Evolutionary conservation across 2,113 vertebrate species (phyloP).

Genomic region (Phrynosoma platyrhinos): DNA sequence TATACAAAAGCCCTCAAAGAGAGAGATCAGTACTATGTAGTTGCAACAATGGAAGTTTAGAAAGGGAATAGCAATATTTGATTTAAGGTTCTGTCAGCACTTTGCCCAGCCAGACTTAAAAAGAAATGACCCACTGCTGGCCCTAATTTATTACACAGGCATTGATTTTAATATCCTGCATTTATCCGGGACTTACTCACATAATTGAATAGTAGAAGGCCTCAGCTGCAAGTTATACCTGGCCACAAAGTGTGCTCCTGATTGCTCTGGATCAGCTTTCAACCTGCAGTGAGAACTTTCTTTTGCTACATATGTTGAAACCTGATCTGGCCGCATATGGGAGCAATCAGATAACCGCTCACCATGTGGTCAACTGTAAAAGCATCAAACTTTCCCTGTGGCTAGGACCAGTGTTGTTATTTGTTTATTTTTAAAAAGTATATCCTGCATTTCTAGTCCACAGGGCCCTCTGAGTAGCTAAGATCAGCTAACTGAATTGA

Average conservation of each 20-base stretch:
- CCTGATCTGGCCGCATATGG: not conserved
- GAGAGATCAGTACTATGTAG: not conserved
- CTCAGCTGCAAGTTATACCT: not conserved
- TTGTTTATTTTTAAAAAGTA: not conserved
- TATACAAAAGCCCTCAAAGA: too few relatives aligned
- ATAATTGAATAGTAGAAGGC: not conserved
- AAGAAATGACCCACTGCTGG: not conserved
- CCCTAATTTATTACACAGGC: rapidly evolving
- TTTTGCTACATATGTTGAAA: not conserved
- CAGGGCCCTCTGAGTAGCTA: too few relatives aligned
- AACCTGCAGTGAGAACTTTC: too few relatives aligned
- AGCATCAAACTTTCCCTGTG: not conserved
- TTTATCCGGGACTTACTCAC: not conserved
- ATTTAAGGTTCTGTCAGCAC: not conserved
- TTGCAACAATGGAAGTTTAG: not conserved
- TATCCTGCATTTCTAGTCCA: not conserved
- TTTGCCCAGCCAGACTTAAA: not conserved
- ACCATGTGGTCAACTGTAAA: not conserved
- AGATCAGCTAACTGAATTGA: not conserved
- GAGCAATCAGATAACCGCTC: not conserved
- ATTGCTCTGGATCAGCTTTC: not conserved
- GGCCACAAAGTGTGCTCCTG: too few relatives aligned
- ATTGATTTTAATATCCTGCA: rapidly evolving
- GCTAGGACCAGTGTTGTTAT: not conserved
- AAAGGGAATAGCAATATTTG: not conserved